Conservation (phyloP, 2,797 vertebrate genomes). For the Notamacropus eugenii region DNA sequence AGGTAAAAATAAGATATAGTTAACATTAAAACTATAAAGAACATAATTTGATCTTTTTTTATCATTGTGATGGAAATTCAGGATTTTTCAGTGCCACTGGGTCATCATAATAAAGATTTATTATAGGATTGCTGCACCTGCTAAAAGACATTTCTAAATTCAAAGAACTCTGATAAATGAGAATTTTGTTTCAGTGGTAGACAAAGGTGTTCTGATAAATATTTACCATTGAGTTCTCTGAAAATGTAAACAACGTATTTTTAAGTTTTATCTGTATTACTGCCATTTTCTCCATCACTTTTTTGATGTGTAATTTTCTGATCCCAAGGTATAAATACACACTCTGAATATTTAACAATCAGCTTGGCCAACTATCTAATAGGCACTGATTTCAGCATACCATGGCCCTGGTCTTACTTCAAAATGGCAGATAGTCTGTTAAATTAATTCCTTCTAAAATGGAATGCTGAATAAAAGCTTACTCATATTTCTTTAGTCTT, state of each 20-base stretch:
- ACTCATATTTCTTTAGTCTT: neutral
- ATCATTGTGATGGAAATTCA: neutral
- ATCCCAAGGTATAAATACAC: neutral
- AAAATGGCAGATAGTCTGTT: slow-evolving; percentile 22
- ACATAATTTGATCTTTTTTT: neutral
- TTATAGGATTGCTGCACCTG: neutral
- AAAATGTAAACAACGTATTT: neutral
- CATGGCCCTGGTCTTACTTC: neutral
- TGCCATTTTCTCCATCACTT: neutral
- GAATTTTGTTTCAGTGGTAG: neutral
- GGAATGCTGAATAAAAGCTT: slow-evolving; percentile 26
- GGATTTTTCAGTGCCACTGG: neutral
- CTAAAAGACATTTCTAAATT: neutral
- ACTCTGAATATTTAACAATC: neutral
- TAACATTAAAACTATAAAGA: neutral
- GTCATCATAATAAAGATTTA: neutral
- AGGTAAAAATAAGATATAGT: neutral
- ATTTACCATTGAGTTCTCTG: neutral
- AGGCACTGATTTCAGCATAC: neutral
- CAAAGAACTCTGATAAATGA: neutral
- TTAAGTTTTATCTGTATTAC: neutral
- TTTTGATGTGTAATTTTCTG: neutral
- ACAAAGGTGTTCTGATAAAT: neutral
- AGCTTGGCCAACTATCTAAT: neutral
- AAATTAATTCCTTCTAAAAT: slow-evolving; percentile 42